Base-by-base conservation (phyloP, 2,113 vertebrate genomes). In the Stictonetta naevosa region DNA sequence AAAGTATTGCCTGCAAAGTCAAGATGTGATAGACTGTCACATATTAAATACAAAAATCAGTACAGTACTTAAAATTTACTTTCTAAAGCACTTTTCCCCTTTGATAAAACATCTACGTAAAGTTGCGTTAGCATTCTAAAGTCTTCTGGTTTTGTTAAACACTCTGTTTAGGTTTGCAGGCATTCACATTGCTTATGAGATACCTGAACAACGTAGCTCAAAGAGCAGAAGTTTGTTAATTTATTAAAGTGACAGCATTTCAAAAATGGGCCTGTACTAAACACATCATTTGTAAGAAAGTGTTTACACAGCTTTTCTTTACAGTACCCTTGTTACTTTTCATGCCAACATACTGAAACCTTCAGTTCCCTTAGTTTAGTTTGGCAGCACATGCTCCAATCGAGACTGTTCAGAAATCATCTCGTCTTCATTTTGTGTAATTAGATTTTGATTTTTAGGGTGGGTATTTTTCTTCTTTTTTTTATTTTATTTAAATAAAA, bases 371-470 rank as follows among this genome's bases (percentile, higher is more conserved):
- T 72, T 33, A 4, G 17, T 20, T 69, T 33, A 18, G 34, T 48
- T 66, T 42, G 46, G 52, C 90, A 86, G 68, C n/a, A 60, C 4
- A 0, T 13, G 22, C 28, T 86, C 46, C 62, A 79, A 7, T 10
- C 8, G 26, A 44, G 40, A 23, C 33, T 46, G 22, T 58, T 92
- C 2, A 80, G 68, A 42, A 74, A 84, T 40, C 20, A 28, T 22
- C n/a, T 29, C 42, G 3, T 80, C 72, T 85, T 91, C 33, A 48
- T 42, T 76, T 50, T 1, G 1, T 36, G 17, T 55, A 80, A 86
- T 42, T 78, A 38, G 16, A 52, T 66, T 79, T 64, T 62, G 4
- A 63, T 83, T 88, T 91, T 91, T 82, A 85, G 44, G 71, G 71
- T 50, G 25, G 52, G 33, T 68, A 18, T 13, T 18, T 7, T 20